A percentile compares a stretch with the other conserved stretches of the same genome.
Evolutionary conservation across 1,140 invertebrate species (phyloP).

Genomic region (Drosophila pachea): DNA sequence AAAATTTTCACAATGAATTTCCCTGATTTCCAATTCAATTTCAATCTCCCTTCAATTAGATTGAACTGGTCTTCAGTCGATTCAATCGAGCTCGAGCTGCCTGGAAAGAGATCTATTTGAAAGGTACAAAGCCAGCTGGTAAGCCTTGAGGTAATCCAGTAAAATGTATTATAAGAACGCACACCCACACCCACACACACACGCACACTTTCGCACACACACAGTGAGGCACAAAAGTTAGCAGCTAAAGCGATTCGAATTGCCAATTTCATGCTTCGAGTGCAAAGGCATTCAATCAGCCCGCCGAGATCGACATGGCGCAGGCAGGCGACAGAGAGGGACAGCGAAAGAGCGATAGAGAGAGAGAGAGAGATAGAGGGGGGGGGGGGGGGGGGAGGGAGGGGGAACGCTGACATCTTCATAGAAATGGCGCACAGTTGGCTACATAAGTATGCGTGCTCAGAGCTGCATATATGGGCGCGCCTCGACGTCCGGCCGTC

Average conservation of each 20-base stretch:
- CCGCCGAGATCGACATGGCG: constrained; percentile 11
- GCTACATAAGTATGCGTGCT: constrained; percentile 17
- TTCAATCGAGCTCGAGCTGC: too few relatives aligned
- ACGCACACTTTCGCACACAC: background rate
- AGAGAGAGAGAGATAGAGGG: background rate
- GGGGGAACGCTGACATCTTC: constrained; percentile 35
- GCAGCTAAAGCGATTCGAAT: constrained; percentile 72
- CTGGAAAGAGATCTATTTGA: background rate
- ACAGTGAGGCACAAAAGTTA: constrained; percentile 54
- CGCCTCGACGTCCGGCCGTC: background rate
- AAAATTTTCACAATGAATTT: too few relatives aligned
- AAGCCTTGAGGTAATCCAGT: constrained; percentile 24
- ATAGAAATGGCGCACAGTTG: constrained; percentile 20
- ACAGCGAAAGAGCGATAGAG: background rate
- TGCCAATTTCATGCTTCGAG: constrained; percentile 72
- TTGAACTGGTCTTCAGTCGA: too few relatives aligned
- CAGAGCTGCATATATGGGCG: background rate
- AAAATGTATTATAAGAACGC: constrained; percentile 43
- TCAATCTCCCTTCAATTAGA: too few relatives aligned
- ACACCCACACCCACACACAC: constrained; percentile 7
- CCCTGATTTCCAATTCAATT: too few relatives aligned
- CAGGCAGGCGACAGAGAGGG: background rate
- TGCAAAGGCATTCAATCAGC: constrained; percentile 56
- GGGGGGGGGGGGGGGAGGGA: background rate
- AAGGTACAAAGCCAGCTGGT: constrained; percentile 5